Conservation (phyloP, 2,113 vertebrate genomes). For the Coptodon rendalli region DNA sequence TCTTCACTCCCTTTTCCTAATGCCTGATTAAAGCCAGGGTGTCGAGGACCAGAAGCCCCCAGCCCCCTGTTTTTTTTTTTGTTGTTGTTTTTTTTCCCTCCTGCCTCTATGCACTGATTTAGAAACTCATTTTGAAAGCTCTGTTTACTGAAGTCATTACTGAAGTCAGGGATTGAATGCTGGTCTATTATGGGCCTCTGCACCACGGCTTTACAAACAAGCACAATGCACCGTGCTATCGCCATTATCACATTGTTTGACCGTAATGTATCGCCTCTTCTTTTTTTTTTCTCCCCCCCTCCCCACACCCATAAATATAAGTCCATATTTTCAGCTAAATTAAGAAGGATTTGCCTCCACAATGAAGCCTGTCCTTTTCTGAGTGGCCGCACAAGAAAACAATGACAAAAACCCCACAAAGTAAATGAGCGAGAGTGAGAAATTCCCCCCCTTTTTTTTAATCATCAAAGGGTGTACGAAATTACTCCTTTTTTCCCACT, state of each 20-base stretch:
- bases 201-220: slow-evolving; percentile 63
- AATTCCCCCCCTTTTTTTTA: slow-evolving; percentile 43
- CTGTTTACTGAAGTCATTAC: slow-evolving; percentile 70
- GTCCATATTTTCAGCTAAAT: slow-evolving; percentile 63
- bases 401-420: slow-evolving; percentile 51
- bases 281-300: neutral
- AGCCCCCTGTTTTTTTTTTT: neutral
- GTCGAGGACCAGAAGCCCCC: slow-evolving; percentile 60
- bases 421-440: slow-evolving; percentile 58
- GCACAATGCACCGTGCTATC: slow-evolving; percentile 61
- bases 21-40: slow-evolving; percentile 79
- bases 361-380: slow-evolving; percentile 55
- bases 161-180: slow-evolving; percentile 58
- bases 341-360: slow-evolving; percentile 68
- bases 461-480: slow-evolving; percentile 60
- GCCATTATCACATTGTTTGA: slow-evolving; percentile 61
- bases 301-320: slow-evolving; percentile 47
- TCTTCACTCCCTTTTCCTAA: slow-evolving; percentile 78
- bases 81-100: neutral
- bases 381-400: slow-evolving; percentile 40
- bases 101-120: slow-evolving; percentile 41
- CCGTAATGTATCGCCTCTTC: slow-evolving; percentile 57
- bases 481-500: slow-evolving; percentile 38
- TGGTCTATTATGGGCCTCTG: slow-evolving; percentile 57
- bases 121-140: slow-evolving; percentile 70